Conservation (phyloP, 2,113 vertebrate species). For the Psammodynastes pulverulentus region DNA sequence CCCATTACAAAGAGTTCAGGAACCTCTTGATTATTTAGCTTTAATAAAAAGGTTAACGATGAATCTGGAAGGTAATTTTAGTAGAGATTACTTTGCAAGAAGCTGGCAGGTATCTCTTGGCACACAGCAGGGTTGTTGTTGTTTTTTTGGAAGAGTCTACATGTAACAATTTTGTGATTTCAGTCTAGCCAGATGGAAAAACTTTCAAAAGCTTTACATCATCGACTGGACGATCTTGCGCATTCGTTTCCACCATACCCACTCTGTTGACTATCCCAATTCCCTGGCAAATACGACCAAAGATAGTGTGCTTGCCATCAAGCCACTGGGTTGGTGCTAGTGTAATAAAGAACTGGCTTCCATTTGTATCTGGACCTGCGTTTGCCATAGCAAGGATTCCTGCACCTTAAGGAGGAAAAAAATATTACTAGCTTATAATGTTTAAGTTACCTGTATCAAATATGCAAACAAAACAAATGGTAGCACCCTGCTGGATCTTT, state of each 20-base stretch:
- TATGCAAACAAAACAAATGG: not conserved
- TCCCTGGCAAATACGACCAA: constrained; percentile 88
- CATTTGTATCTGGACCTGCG: constrained; percentile 90
- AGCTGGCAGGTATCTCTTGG: not conserved
- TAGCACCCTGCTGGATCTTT: not conserved
- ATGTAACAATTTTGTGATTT: not conserved
- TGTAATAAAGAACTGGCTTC: constrained; percentile 93
- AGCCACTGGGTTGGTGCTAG: constrained; percentile 90
- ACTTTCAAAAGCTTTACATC: constrained; percentile 88
- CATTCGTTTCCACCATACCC: constrained; percentile 91
- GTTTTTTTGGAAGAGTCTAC: not conserved
- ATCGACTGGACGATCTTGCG: constrained; percentile 88
- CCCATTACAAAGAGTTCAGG: not conserved
- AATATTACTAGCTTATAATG: not conserved
- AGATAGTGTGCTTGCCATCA: constrained; percentile 93
- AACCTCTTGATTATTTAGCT: not conserved
- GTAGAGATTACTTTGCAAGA: not conserved
- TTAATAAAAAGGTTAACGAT: not conserved
- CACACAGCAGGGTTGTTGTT: not conserved
- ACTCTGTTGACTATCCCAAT: constrained; percentile 86
- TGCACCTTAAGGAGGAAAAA: constrained; percentile 73
- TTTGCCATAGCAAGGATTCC: constrained; percentile 98
- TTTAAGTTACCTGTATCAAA: not conserved
- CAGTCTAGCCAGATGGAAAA: constrained; percentile 67
- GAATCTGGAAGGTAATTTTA: not conserved